Percentiles rank a stretch among this genome's conserved stretches.
Conservation (phyloP, 2,797 vertebrate genomes). For the Syngnathus acus region DNA sequence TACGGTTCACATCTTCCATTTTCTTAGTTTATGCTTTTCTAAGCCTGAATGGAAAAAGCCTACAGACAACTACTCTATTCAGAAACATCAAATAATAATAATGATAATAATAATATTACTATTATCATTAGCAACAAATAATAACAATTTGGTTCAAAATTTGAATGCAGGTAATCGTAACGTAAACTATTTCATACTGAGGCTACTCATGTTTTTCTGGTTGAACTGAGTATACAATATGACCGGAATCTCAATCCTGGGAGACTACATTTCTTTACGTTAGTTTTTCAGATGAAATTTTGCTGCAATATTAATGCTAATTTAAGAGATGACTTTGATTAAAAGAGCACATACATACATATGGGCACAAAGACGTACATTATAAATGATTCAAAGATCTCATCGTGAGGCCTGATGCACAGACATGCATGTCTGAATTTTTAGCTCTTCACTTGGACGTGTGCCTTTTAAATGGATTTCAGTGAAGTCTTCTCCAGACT, state of each 20-base stretch:
- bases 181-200: not conserved
- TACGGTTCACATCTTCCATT: not conserved
- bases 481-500: constrained; percentile 43
- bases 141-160: not conserved
- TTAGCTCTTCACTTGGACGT: constrained; percentile 20
- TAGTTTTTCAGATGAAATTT: constrained; percentile 40
- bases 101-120: not conserved
- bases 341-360: constrained; percentile 32
- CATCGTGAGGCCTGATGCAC: not conserved
- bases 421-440: constrained; percentile 7
- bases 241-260: constrained; percentile 15
- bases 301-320: constrained; percentile 38
- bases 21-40: not conserved
- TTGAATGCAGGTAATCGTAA: not conserved
- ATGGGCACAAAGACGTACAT: constrained; percentile 23
- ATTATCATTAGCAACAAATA: not conserved
- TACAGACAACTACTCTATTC: not conserved
- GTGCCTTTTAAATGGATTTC: constrained; percentile 59
- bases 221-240: constrained; percentile 30
- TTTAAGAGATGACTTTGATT: constrained; percentile 42
- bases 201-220: constrained; percentile 13
- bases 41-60: not conserved
- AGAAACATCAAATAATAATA: not conserved
- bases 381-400: constrained; percentile 22
- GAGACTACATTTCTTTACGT: constrained; percentile 36